phyloP scores from a whole-genome alignment of 1,140 invertebrate species.

The Sarcophaga peregrina region DNA sequence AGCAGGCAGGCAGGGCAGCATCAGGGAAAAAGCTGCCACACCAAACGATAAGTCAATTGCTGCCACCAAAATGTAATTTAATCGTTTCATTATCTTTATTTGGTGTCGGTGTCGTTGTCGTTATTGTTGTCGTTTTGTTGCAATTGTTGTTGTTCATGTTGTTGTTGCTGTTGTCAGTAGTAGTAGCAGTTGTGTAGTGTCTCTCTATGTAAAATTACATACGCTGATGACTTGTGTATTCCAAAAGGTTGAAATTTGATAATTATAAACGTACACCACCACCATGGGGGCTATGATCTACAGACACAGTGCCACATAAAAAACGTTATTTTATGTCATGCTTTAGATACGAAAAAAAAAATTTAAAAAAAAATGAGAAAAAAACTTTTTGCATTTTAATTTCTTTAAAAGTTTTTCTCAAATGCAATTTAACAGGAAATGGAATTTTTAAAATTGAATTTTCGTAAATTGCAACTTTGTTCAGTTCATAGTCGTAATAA shows the following conservation, averaged over 20 bases:
- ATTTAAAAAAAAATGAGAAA: not conserved
- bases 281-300: not conserved
- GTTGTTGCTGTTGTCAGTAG: not conserved
- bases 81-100: not conserved
- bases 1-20: not conserved
- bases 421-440: not conserved
- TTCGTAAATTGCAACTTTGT: too few species aligned
- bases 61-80: slow-evolving; percentile 1
- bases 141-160: not conserved
- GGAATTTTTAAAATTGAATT: not conserved
- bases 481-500: too few species aligned
- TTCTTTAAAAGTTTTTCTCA: not conserved
- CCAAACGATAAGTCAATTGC: slow-evolving; percentile 1
- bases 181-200: too few species aligned
- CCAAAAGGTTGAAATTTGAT: slow-evolving; percentile 22
- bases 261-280: not conserved
- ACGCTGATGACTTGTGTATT: not conserved
- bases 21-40: not conserved
- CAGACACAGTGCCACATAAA: not conserved
- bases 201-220: slow-evolving; percentile 24
- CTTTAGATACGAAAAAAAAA: too few species aligned
- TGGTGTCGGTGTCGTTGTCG: too few species aligned
- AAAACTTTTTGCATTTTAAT: not conserved
- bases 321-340: too few species aligned
- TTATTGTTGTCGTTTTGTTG: not conserved